These are phyloP conservation scores for Onthophagus taurus DNA, from an alignment of 1,140 invertebrate species.

Conservation along the genomic window DNA sequence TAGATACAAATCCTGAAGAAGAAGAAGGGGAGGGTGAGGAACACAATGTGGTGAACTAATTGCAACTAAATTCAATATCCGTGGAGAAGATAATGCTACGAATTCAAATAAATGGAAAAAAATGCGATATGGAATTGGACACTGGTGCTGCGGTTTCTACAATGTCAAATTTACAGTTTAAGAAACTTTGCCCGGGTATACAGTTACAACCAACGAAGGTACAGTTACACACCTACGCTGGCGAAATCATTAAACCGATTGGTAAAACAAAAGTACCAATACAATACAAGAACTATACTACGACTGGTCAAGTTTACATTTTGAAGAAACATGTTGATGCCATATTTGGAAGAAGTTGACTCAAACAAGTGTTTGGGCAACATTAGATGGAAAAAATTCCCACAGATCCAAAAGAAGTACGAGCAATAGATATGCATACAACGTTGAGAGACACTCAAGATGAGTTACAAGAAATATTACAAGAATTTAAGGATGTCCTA, in stretches of 20 bases:
- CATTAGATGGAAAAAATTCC: no score
- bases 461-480: slow-evolving; percentile 1
- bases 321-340: slow-evolving; percentile 5
- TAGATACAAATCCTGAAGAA: no score
- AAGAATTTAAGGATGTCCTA: slow-evolving; percentile 4
- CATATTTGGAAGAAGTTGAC: slow-evolving; percentile 5
- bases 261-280: no score
- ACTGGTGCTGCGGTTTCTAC: slow-evolving; percentile 2
- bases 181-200: background rate
- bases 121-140: slow-evolving; percentile 10
- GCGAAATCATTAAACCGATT: slow-evolving; percentile 6
- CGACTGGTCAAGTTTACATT: background rate
- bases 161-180: no score
- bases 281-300: background rate
- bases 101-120: slow-evolving; percentile 1
- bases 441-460: no score
- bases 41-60: no score
- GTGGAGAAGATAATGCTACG: slow-evolving; percentile 3
- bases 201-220: background rate
- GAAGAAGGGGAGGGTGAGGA: no score
- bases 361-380: no score
- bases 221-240: background rate
- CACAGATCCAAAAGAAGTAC: no score
- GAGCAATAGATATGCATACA: no score
- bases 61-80: slow-evolving; percentile 2